Base-by-base conservation (phyloP, 1,140 invertebrate genomes). In the Teleopsis dalmanni region DNA sequence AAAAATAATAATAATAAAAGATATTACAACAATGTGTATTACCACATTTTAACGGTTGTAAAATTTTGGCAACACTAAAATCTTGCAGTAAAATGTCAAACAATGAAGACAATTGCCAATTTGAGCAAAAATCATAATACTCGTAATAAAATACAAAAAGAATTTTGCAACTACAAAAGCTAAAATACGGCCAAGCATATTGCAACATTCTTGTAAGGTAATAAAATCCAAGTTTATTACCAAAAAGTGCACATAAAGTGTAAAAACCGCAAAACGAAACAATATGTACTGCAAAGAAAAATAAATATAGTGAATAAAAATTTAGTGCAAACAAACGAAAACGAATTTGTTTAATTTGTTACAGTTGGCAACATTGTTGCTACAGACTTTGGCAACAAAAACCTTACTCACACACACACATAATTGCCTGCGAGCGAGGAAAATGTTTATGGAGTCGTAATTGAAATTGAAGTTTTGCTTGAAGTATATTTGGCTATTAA, bases 151-250 rank as follows among this genome's bases (percentile, higher is more conserved):
- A 25, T 19, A 18, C 25, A 14, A 21, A 19, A 31, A 8, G 4
- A 43, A 31, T 19, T 14, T 16, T 29, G 7, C 18, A 43, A 31
- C 26, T 43, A 27, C 41, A 43, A 19, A 27, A 43, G 48, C 54
- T 49, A 62, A 62, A 62, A 58, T 62, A 62, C 60, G 54, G 54
- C 57, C 56, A 58, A 62, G 58, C 60, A 62, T 62, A 62, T 62
- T 62, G 60, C 60, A 62, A 62, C 60, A 62, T 62, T 62, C 60
- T 62, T 62, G 60, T 62, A 49, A 56, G 51, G 60, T 54, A 62
- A 62, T 62, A 62, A 62, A 62, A 62, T 54, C 58, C 52, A 59
- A 62, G 60, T 61, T 62, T 62, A 62, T 55, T 57, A 52, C 56
- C 56, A 53, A 54, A 44, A 40, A 53, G 51, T 29, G 23, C 23